phyloP scores from a whole-genome alignment of 1,140 invertebrate genomes.

The Watersipora subatra region DNA sequence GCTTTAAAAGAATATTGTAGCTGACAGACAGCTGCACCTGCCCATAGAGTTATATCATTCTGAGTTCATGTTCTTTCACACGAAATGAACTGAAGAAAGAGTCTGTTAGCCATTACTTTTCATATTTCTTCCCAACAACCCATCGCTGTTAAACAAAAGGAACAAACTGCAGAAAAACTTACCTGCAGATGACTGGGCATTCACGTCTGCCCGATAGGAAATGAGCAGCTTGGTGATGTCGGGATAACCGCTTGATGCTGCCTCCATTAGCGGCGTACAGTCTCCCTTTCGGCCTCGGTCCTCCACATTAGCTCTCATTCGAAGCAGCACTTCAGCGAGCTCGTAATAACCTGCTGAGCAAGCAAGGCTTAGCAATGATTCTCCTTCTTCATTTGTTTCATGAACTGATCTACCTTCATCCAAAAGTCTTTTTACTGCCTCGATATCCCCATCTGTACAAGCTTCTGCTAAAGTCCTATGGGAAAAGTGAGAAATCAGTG shows the following conservation, averaged over 20 bases:
- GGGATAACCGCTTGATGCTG: slow-evolving; percentile 80
- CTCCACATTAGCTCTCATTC: slow-evolving; percentile 93
- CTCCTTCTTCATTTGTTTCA: slow-evolving; percentile 89
- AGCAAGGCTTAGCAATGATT: slow-evolving; percentile 90
- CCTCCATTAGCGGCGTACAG: slow-evolving; percentile 93
- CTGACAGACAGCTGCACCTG: too few relatives aligned
- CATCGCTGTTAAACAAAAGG: too few relatives aligned
- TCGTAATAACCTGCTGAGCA: slow-evolving; percentile 94
- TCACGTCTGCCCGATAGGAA: slow-evolving; percentile 82
- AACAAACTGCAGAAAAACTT: too few relatives aligned
- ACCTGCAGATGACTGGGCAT: slow-evolving; percentile 86
- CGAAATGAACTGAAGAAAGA: too few relatives aligned
- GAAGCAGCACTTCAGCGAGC: slow-evolving; percentile 78
- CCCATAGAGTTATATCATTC: too few relatives aligned
- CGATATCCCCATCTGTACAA: slow-evolving; percentile 80
- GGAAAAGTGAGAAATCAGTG: neutral
- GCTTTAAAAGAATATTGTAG: too few relatives aligned
- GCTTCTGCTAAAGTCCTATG: slow-evolving; percentile 63
- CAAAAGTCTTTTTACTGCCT: slow-evolving; percentile 61
- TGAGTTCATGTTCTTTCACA: too few relatives aligned
- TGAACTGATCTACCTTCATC: slow-evolving; percentile 88
- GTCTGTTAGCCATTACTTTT: too few relatives aligned
- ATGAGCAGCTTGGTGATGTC: slow-evolving; percentile 84
- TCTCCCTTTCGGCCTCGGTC: slow-evolving; percentile 87
- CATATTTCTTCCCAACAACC: too few relatives aligned